phyloP scores from a whole-genome alignment of 2,113 vertebrate species.

The Atlantisia rogersi region DNA sequence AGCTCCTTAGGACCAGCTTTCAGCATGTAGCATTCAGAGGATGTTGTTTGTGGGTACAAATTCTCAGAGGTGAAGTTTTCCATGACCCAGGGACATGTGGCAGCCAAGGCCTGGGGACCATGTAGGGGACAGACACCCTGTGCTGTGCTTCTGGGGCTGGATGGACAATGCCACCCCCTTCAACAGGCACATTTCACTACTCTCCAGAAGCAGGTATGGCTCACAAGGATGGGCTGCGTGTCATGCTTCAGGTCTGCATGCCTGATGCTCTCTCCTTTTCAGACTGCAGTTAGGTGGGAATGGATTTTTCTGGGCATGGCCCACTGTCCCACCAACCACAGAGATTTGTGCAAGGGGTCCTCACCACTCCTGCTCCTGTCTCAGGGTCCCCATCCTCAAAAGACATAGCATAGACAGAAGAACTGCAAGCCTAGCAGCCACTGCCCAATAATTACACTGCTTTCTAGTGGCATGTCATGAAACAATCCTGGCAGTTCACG shows the following conservation, averaged over 20 bases:
- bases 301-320: conserved; percentile 80
- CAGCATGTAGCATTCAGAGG: not conserved
- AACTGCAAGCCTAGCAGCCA: not conserved
- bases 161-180: conserved; percentile 82
- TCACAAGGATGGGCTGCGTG: not conserved
- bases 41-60: not conserved
- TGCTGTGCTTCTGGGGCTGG: conserved; percentile 84
- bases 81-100: conserved; percentile 79
- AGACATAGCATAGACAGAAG: not conserved
- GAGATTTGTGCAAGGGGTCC: not conserved
- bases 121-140: conserved; percentile 54
- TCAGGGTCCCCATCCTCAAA: not conserved
- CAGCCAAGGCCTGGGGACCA: conserved; percentile 76
- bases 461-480: not conserved
- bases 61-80: conserved; percentile 76
- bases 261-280: not conserved
- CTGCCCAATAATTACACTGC: not conserved
- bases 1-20: not conserved
- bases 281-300: conserved; percentile 78
- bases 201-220: conserved; percentile 68
- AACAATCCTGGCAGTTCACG: not conserved
- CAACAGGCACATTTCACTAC: conserved; percentile 77
- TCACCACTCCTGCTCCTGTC: not conserved
- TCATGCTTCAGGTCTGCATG: not conserved
- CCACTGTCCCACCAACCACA: conserved; percentile 73